Percentiles rank a stretch among this genome's conserved stretches.
Evolutionary conservation across 2,797 vertebrate species (phyloP).

Genomic region (Phaenicophaeus curvirostris): DNA sequence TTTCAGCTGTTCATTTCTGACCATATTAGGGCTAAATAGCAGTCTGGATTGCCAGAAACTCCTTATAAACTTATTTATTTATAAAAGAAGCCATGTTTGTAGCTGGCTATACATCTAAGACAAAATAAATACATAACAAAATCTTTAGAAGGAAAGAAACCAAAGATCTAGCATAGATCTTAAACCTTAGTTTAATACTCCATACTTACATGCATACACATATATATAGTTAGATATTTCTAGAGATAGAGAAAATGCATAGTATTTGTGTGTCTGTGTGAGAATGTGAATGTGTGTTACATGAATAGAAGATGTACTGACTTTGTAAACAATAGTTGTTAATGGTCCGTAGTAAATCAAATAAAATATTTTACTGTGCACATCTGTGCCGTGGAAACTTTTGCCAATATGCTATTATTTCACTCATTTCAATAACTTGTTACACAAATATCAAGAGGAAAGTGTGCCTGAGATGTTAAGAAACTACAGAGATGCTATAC

Average conservation of each 20-base stretch:
- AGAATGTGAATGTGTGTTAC: not conserved
- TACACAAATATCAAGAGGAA: conserved; percentile 12
- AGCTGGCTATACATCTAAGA: not conserved
- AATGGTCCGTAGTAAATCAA: not conserved
- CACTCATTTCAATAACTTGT: conserved; percentile 55
- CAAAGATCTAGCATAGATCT: not conserved
- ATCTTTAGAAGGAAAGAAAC: not conserved
- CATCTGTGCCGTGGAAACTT: not conserved
- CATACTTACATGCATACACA: not conserved
- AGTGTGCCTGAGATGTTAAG: not conserved
- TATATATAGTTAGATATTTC: not conserved
- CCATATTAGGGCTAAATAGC: not conserved
- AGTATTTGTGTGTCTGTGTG: not conserved
- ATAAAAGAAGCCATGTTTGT: not conserved
- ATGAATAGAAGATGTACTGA: not conserved
- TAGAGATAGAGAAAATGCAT: not conserved
- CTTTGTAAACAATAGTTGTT: not conserved
- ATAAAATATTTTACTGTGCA: conserved; percentile 31
- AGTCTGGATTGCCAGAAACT: not conserved
- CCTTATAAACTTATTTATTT: not conserved
- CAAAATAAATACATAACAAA: not conserved
- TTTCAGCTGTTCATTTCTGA: not conserved
- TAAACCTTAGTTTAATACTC: not conserved
- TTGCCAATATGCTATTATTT: conserved; percentile 27
- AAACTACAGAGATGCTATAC: conserved; percentile 19